These are phyloP conservation scores for Metridium senile DNA, from an alignment of 92 coral and sea anemone species.

Conservation along the genomic window DNA sequence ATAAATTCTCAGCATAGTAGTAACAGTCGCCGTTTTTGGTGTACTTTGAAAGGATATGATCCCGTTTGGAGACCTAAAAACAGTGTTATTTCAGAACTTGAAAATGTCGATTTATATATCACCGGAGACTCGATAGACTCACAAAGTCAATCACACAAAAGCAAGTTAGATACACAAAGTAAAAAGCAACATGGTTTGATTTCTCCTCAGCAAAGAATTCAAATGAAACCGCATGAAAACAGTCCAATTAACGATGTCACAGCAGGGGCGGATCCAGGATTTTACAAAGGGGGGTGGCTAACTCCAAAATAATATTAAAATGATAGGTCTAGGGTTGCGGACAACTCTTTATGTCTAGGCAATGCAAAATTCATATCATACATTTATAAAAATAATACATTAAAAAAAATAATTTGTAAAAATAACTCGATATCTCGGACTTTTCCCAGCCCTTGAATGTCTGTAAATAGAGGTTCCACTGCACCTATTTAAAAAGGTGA, in stretches of 20 bases:
- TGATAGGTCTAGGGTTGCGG: no score
- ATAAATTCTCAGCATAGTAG: not conserved
- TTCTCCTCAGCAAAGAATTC: not conserved
- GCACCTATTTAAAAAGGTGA: no score
- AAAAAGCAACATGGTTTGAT: not conserved
- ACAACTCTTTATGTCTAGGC: no score
- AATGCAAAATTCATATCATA: no score
- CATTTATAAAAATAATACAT: no score
- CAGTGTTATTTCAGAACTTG: conserved; percentile 1
- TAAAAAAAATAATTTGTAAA: no score
- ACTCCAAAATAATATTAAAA: no score
- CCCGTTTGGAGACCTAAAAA: conserved; percentile 6
- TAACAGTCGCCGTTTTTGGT: not conserved
- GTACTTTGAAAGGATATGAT: not conserved
- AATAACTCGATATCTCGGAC: no score
- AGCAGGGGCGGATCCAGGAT: no score
- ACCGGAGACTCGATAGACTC: not conserved
- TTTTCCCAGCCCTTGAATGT: no score
- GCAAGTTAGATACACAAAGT: not conserved
- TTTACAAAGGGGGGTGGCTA: no score
- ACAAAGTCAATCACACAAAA: not conserved
- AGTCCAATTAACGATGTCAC: not conserved
- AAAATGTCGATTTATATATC: conserved; percentile 1
- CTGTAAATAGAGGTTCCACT: no score
- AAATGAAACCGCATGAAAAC: not conserved